phyloP scores from a whole-genome alignment of 2,888 invertebrate species.

The Sympetrum striolatum region DNA sequence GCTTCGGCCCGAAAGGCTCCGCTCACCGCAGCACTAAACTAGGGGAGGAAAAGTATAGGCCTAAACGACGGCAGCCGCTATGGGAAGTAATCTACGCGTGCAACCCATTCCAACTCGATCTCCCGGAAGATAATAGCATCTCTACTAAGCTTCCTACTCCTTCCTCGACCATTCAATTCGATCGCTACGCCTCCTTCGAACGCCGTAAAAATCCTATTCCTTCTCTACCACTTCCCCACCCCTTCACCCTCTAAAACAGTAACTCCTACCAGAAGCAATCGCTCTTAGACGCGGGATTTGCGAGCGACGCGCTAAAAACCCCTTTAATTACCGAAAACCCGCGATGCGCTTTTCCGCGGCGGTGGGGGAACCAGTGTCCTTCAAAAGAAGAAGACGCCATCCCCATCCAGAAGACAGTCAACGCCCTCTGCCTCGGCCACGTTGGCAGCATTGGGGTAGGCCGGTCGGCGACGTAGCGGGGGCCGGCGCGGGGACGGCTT shows the following conservation, averaged over 20 bases:
- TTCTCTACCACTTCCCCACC: no score
- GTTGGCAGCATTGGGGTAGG: slow-evolving; percentile 42
- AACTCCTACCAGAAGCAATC: no score
- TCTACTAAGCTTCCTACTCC: neutral
- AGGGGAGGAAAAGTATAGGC: no score
- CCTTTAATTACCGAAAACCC: neutral
- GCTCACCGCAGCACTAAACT: no score
- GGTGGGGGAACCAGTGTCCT: slow-evolving; percentile 20
- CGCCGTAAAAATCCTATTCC: neutral
- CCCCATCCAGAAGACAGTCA: slow-evolving; percentile 35
- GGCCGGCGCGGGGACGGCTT: neutral
- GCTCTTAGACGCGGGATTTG: neutral
- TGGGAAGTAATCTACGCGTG: no score
- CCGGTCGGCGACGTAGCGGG: neutral
- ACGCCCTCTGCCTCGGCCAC: slow-evolving; percentile 40
- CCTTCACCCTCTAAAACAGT: no score
- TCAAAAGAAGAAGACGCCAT: slow-evolving; percentile 38
- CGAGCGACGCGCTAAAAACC: neutral
- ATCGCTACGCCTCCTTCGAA: neutral
- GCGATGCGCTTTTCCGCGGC: neutral
- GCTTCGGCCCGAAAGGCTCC: no score
- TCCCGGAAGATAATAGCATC: neutral
- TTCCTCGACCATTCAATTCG: neutral
- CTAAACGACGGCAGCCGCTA: no score
- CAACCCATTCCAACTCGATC: neutral